These are phyloP conservation scores for Cephus sareptanus DNA, from an alignment of 2,888 invertebrate species.

Conservation along the genomic window DNA sequence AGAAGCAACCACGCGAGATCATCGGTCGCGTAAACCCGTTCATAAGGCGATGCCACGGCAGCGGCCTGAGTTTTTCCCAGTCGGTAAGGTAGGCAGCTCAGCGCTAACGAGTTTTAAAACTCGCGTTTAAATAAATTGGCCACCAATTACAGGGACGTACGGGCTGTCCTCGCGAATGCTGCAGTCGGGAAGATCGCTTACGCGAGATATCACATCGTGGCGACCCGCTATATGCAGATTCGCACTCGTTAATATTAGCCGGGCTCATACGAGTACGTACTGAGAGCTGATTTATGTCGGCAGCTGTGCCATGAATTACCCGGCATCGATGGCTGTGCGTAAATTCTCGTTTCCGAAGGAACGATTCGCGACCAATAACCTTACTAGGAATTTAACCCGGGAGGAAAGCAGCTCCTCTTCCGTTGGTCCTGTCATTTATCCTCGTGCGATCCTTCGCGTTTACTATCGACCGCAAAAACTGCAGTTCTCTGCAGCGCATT, in stretches of 20 bases:
- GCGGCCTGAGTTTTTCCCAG: constrained; percentile 28
- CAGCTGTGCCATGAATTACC: background rate
- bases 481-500: constrained; percentile 54
- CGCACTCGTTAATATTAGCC: constrained; percentile 39
- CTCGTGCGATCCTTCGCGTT: background rate
- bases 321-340: background rate
- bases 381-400: background rate
- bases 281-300: background rate
- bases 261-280: background rate
- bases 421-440: background rate
- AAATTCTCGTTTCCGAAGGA: background rate
- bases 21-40: background rate
- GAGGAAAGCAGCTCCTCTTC: background rate
- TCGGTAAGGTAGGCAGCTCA: constrained; percentile 59
- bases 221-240: constrained; percentile 31
- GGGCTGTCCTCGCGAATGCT: constrained; percentile 32
- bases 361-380: background rate
- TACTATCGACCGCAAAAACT: constrained; percentile 61
- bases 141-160: constrained; percentile 43
- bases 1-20: background rate
- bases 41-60: background rate
- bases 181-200: constrained; percentile 23
- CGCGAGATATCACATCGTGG: constrained; percentile 22
- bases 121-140: constrained; percentile 54
- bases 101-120: constrained; percentile 47